Evolutionary conservation across 92 coral and sea anemone species (phyloP).

Genomic region (Zoanthus sansibaricus): DNA sequence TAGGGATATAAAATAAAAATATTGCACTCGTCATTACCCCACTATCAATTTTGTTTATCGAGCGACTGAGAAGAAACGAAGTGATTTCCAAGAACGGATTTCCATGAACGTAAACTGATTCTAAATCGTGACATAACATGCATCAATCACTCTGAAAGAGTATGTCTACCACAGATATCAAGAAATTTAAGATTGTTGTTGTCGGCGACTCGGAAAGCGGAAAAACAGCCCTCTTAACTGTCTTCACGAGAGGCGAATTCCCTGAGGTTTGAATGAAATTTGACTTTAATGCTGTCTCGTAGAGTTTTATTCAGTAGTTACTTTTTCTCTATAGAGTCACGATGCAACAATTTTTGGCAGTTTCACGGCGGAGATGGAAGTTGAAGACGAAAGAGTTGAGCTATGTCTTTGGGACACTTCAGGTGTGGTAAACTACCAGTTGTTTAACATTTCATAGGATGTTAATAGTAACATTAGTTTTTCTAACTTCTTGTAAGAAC

Average conservation of each 20-base stretch:
- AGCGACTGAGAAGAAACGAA: background rate
- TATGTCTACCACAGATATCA: slow-evolving; percentile 51
- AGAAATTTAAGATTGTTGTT: slow-evolving; percentile 67
- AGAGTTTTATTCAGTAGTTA: slow-evolving; percentile 17
- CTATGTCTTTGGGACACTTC: slow-evolving; percentile 80
- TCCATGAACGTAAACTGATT: background rate
- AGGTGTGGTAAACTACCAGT: slow-evolving; percentile 36
- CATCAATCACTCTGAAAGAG: background rate
- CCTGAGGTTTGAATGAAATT: slow-evolving; percentile 52
- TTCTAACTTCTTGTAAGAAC: too few relatives aligned
- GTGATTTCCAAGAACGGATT: background rate
- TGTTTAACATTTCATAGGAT: background rate
- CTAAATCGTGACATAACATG: background rate
- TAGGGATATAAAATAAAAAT: slow-evolving; percentile 29
- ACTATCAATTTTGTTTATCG: background rate
- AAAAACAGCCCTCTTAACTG: slow-evolving; percentile 62
- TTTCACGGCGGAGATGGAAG: slow-evolving; percentile 67
- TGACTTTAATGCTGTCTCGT: background rate
- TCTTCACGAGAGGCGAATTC: slow-evolving; percentile 58
- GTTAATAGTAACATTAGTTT: background rate
- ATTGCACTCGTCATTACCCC: background rate
- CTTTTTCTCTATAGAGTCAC: slow-evolving; percentile 60
- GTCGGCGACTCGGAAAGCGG: slow-evolving; percentile 77
- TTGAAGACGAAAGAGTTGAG: slow-evolving; percentile 67
- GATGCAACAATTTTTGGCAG: slow-evolving; percentile 69